A percentile compares a stretch with the other conserved stretches of the same genome.
These are phyloP conservation scores for Drosophila micromelanica DNA, from an alignment of 1,140 invertebrate species.

Conservation along the genomic window DNA sequence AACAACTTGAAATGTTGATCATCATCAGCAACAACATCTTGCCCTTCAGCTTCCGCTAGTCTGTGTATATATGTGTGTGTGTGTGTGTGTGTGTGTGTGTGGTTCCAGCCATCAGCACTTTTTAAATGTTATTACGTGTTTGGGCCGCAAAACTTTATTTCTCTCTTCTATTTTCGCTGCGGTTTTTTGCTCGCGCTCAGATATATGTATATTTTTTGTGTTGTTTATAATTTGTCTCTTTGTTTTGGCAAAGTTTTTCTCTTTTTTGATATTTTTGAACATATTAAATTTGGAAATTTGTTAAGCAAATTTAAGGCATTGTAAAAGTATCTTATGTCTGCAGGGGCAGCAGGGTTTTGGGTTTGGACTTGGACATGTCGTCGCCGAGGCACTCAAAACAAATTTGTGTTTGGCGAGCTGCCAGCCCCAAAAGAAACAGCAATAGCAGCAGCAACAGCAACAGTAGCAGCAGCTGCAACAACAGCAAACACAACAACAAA, in stretches of 20 bases:
- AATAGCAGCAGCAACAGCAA: constrained; percentile 9
- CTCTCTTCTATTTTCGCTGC: constrained; percentile 10
- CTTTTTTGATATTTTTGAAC: constrained; percentile 5
- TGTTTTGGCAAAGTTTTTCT: constrained; percentile 25
- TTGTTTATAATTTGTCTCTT: constrained; percentile 38
- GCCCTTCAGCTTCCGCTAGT: constrained; percentile 1
- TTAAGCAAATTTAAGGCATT: constrained; percentile 42
- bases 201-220: constrained; percentile 36
- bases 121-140: constrained; percentile 63
- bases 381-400: constrained; percentile 73
- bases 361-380: constrained; percentile 63
- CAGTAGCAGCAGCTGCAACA: constrained; percentile 39
- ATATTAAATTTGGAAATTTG: constrained; percentile 55
- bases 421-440: constrained; percentile 64
- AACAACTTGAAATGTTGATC: constrained; percentile 48
- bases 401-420: constrained; percentile 68
- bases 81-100: constrained; percentile 8
- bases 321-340: constrained; percentile 5
- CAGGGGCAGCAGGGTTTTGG: neutral
- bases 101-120: constrained; percentile 45
- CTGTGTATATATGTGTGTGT: neutral
- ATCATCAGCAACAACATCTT: constrained; percentile 34
- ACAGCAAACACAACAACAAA: constrained; percentile 51
- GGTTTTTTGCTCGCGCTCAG: constrained; percentile 34
- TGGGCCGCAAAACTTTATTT: constrained; percentile 54